A percentile compares a stretch with the other conserved stretches of the same genome.
phyloP scores from a whole-genome alignment of 1,140 invertebrate genomes.

The Zaprionus ghesquierei region DNA sequence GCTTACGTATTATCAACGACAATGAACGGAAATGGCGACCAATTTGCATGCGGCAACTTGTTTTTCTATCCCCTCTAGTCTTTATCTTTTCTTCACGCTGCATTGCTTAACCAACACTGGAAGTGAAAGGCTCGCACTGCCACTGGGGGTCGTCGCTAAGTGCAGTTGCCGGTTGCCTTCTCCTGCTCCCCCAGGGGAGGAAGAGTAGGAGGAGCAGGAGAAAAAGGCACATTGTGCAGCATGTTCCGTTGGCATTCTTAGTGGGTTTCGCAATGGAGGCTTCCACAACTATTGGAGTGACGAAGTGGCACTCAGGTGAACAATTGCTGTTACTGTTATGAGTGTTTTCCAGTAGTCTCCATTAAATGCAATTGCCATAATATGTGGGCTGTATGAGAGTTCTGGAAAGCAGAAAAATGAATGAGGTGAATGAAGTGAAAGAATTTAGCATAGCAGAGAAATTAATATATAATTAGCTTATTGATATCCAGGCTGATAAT shows the following conservation, averaged over 20 bases:
- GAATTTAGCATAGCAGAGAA: background rate
- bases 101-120: conserved; percentile 24
- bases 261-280: background rate
- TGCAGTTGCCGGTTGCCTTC: too few relatives aligned
- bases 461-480: background rate
- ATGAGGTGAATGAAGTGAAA: too few relatives aligned
- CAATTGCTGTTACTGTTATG: conserved; percentile 12
- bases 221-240: too few relatives aligned
- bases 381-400: background rate
- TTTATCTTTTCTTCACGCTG: conserved; percentile 6
- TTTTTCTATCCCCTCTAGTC: conserved; percentile 23
- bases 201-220: too few relatives aligned
- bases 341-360: background rate
- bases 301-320: background rate
- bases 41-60: conserved; percentile 68
- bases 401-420: too few relatives aligned
- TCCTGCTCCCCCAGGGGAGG: too few relatives aligned
- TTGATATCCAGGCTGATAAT: background rate
- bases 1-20: conserved; percentile 67
- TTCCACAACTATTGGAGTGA: conserved; percentile 8
- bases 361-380: background rate
- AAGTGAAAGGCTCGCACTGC: conserved; percentile 40
- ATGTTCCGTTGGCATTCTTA: background rate
- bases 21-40: conserved; percentile 72
- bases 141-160: too few relatives aligned